Evolutionary conservation across 2,797 vertebrate genomes (phyloP).

Genomic region (Zalophus californianus): DNA sequence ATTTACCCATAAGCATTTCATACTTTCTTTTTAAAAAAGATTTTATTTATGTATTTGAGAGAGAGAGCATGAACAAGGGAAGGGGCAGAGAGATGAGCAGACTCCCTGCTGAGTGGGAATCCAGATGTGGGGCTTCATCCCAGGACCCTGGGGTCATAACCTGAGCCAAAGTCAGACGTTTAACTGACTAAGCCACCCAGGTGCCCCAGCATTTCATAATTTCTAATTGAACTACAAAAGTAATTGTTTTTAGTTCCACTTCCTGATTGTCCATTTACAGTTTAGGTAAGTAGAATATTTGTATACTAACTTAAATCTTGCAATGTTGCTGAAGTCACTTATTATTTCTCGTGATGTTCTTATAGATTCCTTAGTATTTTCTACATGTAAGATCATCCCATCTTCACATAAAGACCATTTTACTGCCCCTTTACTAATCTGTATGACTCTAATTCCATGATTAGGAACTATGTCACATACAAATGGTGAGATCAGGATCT

Average conservation of each 20-base stretch:
- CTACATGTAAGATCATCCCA: background rate
- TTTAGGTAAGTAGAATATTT: background rate
- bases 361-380: background rate
- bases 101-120: background rate
- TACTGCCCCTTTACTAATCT: background rate
- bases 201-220: background rate
- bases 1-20: background rate
- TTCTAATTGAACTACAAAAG: background rate
- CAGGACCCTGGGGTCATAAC: background rate
- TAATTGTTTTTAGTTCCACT: background rate
- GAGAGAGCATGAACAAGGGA: background rate
- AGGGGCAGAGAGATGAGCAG: background rate
- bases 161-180: background rate
- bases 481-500: background rate
- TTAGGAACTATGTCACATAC: background rate
- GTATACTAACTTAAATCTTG: background rate
- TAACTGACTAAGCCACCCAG: background rate
- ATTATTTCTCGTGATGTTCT: background rate
- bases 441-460: background rate
- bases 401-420: background rate
- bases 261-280: background rate
- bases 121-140: background rate
- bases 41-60: background rate
- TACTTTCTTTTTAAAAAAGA: background rate
- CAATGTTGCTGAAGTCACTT: background rate